Evolutionary conservation across 1,140 invertebrate species (phyloP).

Genomic region (Macrosteles quadrilineatus): DNA sequence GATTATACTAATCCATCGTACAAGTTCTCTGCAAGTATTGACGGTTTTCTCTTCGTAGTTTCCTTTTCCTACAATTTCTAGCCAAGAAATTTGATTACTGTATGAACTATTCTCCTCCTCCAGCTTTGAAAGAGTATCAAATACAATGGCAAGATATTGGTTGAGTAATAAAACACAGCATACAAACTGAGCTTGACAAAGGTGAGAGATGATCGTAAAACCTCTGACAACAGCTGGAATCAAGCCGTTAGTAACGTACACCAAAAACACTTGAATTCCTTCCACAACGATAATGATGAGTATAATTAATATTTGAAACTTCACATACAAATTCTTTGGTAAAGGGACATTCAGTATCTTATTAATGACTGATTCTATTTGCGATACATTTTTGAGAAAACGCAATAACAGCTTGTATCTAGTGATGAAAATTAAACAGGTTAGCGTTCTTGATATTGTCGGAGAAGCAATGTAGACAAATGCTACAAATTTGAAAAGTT

Average conservation of each 20-base stretch:
- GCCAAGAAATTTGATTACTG: too few species aligned
- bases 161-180: not conserved
- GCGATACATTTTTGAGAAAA: not conserved
- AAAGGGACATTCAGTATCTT: not conserved
- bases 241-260: not conserved
- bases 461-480: not conserved
- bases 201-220: not conserved
- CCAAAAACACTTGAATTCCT: not conserved
- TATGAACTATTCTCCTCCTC: not conserved
- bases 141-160: not conserved
- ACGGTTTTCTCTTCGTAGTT: not conserved
- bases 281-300: not conserved
- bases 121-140: not conserved
- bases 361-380: not conserved
- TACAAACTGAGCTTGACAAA: not conserved
- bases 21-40: not conserved
- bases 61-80: too few species aligned
- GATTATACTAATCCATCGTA: not conserved
- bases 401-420: not conserved
- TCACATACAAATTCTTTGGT: not conserved
- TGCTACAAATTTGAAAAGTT: slow-evolving; percentile 9
- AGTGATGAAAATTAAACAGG: not conserved
- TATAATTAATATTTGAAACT: not conserved
- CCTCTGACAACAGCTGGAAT: not conserved
- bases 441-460: not conserved